Base-by-base conservation (phyloP, 2,797 vertebrate species). In the Furcifer pardalis region DNA sequence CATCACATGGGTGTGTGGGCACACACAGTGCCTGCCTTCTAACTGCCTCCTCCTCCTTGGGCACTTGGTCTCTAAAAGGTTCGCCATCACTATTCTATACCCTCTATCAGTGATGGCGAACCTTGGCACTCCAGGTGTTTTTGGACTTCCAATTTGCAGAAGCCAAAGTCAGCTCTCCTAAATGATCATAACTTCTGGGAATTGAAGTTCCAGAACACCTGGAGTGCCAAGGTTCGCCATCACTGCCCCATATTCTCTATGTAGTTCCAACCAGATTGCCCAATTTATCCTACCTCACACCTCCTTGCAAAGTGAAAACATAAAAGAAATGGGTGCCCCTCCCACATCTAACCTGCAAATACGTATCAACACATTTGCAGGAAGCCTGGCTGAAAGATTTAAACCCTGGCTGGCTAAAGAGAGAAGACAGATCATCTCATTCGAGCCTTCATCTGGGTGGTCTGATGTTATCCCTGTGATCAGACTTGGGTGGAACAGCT, bases 381-480 rank as follows among this genome's bases (percentile, higher is more conserved):
- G 81, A 93, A 92, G 84, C 52, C 87, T 90, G 89, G 85, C 90
- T 92, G 89, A 86, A 86, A 46, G 49, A 89, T 89, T 77, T 37
- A 89, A 90, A 89, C 60, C 89, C 46, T 72, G 88, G 90, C 89
- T 92, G 90, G 78, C 84, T 89, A 65, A 82, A 78, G 1, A 92
- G 74, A 78, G 79, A 66, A 93, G 88, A 81, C 77, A 83, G 81
- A 94, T 89, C 81, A 92, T 90, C 77, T 87, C 85, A 4, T 72
- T 88, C 86, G 37, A 90, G 84, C 56, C 83, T 60, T 92, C 30
- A 85, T 91, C 95, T 98, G 97, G 98, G 98, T 98, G 98, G 98
- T 98, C 98, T 94, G 91, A 95, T 97, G 92, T 95, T 96, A 97
- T 95, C 95, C 94, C 87, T 93, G 83, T 89, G 93, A 95, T 95